Percentiles rank a stretch among this genome's conserved stretches.
Evolutionary conservation across 1,140 invertebrate genomes (phyloP).

Genomic region (Rhagoletis zephyria): DNA sequence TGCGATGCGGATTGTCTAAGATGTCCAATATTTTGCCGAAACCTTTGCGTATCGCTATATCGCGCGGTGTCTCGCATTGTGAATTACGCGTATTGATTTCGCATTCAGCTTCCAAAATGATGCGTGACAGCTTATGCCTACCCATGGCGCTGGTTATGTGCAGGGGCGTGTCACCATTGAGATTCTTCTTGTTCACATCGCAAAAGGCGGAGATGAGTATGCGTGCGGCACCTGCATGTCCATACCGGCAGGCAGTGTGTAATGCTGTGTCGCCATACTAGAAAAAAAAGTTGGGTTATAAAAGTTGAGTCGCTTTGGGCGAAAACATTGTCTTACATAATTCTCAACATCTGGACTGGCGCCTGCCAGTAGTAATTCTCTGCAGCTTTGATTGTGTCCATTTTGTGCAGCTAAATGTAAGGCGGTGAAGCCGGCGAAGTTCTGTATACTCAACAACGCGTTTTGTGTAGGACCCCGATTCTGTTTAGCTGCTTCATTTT

Average conservation of each 20-base stretch:
- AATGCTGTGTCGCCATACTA: slow-evolving; percentile 96
- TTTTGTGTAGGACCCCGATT: slow-evolving; percentile 62
- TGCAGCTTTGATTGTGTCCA: slow-evolving; percentile 94
- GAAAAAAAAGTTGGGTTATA: slow-evolving; percentile 70
- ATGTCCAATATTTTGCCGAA: slow-evolving; percentile 86
- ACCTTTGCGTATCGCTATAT: slow-evolving; percentile 91
- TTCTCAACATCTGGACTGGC: slow-evolving; percentile 92
- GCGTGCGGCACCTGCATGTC: slow-evolving; percentile 94
- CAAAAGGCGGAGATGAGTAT: slow-evolving; percentile 93
- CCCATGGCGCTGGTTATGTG: slow-evolving; percentile 96
- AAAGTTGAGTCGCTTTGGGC: neutral
- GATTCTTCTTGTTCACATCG: slow-evolving; percentile 91
- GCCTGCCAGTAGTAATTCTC: slow-evolving; percentile 89
- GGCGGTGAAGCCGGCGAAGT: slow-evolving; percentile 92
- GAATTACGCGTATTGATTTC: slow-evolving; percentile 87
- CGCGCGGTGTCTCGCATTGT: slow-evolving; percentile 91
- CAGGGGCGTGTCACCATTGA: slow-evolving; percentile 94
- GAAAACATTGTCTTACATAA: slow-evolving; percentile 80
- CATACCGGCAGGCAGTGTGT: slow-evolving; percentile 94
- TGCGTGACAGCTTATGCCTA: slow-evolving; percentile 90
- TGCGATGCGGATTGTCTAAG: slow-evolving; percentile 77
- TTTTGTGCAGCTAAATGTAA: slow-evolving; percentile 95
- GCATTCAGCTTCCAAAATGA: slow-evolving; percentile 89
- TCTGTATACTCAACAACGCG: slow-evolving; percentile 82
- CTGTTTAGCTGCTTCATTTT: slow-evolving; percentile 49